Base-by-base conservation (phyloP, 2,888 invertebrate genomes). In the Dilophus febrilis region DNA sequence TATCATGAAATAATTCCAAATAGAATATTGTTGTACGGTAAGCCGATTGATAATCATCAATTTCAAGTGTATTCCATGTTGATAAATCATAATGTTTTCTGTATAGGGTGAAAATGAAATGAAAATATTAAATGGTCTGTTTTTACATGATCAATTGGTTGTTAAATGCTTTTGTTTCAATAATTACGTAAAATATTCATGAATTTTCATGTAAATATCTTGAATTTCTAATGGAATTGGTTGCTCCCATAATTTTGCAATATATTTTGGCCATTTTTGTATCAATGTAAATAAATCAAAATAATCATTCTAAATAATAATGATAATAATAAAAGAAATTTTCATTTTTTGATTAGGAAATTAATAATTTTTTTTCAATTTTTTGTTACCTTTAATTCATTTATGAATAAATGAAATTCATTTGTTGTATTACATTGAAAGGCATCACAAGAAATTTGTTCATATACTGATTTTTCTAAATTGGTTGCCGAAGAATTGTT, bases 251-350 rank as follows among this genome's bases (percentile, higher is more conserved):
- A 46, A 51, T 28, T 45, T 44, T 2, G 55, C 51, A 12, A 53
- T 41, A 40, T 48, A 49, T 42, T 54, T 49, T 7, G 54, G 40
- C 55, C 57, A 56, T 37, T 49, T 45, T 39, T 47, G 51, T 26
- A 53, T 49, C 8, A 55, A 42, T 3, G 48, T 44, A 28, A 52
- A 46, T 12, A 56, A 40, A 48, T 54, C 55, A 26, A 53, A 53
- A 40, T 44, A 40, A 10, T 41, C 35, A 6, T 43, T 34, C 43
- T 45, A 31, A 18, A 43, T 40, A 13, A 33, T 40, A 40, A 13
- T 35, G 42, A 22, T 42, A 27, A n/a, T n/a, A 11, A 35, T 22
- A 18, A 34, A 17, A 35, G 19, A n/a, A 17, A 19, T 19, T 11
- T 14, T 14, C 30, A 14, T 12, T 38, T 38, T 35, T 10, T 22